Percentiles rank a stretch among this genome's conserved stretches.
These are phyloP conservation scores for Brienomyrus longianalis DNA, from an alignment of 2,113 vertebrate species.

Conservation along the genomic window DNA sequence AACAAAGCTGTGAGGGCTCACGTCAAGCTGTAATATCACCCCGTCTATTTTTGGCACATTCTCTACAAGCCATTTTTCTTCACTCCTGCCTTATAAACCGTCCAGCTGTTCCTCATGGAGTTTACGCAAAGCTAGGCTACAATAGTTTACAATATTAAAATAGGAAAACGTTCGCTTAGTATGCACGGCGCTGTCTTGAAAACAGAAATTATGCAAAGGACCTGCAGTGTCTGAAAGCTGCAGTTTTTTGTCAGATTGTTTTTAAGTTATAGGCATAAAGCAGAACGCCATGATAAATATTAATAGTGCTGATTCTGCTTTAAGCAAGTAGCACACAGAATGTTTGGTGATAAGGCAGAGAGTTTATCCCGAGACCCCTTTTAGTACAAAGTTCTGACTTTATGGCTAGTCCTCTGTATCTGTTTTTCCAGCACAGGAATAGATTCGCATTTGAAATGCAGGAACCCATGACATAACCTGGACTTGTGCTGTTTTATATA, in stretches of 20 bases:
- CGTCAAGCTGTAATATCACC: not conserved
- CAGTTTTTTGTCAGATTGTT: not conserved
- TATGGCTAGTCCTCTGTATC: not conserved
- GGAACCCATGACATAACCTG: not conserved
- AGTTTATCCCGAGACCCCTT: not conserved
- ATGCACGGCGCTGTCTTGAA: not conserved
- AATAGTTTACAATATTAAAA: not conserved
- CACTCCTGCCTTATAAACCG: not conserved
- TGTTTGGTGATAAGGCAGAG: not conserved
- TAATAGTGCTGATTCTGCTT: slow-evolving; percentile 7
- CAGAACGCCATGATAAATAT: not conserved
- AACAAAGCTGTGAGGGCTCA: not conserved
- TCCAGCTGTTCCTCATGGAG: not conserved
- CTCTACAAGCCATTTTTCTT: not conserved
- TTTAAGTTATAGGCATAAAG: not conserved
- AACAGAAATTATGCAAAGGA: not conserved
- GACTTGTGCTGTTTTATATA: not conserved
- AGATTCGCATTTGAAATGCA: not conserved
- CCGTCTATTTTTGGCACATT: not conserved
- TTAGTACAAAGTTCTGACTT: not conserved
- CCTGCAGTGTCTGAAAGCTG: not conserved
- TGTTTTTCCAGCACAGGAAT: not conserved
- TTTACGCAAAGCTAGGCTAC: not conserved
- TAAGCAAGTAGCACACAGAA: not conserved
- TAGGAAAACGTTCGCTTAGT: not conserved